Base-by-base conservation (phyloP, 2,888 invertebrate genomes). In the Drosophila quinaria region DNA sequence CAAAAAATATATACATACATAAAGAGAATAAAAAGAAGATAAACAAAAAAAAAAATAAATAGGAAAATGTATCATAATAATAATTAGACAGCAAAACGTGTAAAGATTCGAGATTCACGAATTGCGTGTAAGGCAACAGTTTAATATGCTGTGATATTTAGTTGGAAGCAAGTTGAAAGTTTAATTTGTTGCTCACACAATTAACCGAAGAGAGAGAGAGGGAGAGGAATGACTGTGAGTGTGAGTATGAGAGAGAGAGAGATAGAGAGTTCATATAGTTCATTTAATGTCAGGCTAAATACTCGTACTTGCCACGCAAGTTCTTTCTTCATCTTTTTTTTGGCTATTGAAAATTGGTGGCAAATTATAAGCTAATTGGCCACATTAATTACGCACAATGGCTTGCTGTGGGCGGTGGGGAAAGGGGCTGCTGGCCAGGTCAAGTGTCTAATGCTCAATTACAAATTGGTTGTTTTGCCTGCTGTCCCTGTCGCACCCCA, bases 351-450 rank as follows among this genome's bases (percentile, higher is more conserved):
- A 55, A 46, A 64, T 61, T 59, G 56, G 35, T 44, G n/a, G 47
- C 42, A 73, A 69, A 76, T 80, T 78, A 66, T 61, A 41, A 70
- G 78, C 70, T 84, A 84, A 84, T 84, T 85, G 80, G 60, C 50
- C 44, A 62, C 85, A 87, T 84, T 85, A 84, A 87, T 87, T 84
- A 87, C 56, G 70, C 72, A 76, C 82, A 80, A 80, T 73, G 78
- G 80, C 47, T 52, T 19, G 13, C 15, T 9, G 25, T 13, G 22
- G 44, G 3, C 13, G 22, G 8, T 11, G 60, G 9, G 3, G 6
- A 10, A 8, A 15, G 42, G 4, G 3, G 42, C 37, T 25, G 22
- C 11, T 60, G 51, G 39, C 17, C 73, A 62, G 76, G 61, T 59
- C 74, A 80, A 77, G 82, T 62, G 41, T 47, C 74, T 78, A 78